Percentiles rank a stretch among this genome's conserved stretches.
Evolutionary conservation across 1,140 invertebrate genomes (phyloP).

Genomic region (Eriocheir sinensis): DNA sequence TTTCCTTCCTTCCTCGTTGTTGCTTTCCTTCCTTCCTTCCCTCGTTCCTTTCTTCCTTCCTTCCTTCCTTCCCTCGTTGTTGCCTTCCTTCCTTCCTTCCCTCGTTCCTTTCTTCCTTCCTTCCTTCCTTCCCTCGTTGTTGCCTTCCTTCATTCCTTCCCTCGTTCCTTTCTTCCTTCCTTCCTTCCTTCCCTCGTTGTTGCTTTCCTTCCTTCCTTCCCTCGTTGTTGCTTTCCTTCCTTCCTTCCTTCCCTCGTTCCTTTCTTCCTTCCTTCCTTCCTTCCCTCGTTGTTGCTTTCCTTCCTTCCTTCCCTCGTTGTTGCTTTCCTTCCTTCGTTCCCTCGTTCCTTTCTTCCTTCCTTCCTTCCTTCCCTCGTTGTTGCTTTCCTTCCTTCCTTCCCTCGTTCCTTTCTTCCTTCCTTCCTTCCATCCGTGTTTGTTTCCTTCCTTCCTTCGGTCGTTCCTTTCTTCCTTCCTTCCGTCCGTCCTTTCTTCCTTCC

Average conservation of each 20-base stretch:
- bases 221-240: no score
- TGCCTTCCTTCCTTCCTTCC: neutral
- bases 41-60: neutral
- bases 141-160: neutral
- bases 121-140: no score
- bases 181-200: neutral
- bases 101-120: neutral
- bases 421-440: neutral
- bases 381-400: neutral
- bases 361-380: no score
- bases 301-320: no score
- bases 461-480: neutral
- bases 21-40: neutral
- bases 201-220: no score
- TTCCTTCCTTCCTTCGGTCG: neutral
- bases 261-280: no score
- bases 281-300: neutral
- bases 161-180: neutral
- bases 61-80: neutral
- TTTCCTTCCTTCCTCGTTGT: no score
- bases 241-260: no score
- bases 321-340: no score
- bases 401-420: neutral
- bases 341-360: no score
- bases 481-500: neutral